Percentiles rank a stretch among this genome's conserved stretches.
phyloP scores from a whole-genome alignment of 2,113 vertebrate genomes.

The Ovibos moschatus region DNA sequence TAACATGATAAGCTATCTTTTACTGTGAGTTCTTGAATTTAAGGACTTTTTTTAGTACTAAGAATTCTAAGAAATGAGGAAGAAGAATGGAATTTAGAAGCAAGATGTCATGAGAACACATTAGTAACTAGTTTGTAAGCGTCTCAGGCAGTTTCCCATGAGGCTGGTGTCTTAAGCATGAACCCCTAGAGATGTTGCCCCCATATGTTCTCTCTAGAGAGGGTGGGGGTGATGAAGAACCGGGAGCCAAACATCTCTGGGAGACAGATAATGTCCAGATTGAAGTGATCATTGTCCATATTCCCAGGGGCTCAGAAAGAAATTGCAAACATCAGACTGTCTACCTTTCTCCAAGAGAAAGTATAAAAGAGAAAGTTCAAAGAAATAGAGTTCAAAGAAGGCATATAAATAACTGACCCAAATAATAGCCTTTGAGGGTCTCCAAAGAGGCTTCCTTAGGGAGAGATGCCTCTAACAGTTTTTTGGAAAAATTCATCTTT shows the following conservation, averaged over 20 bases:
- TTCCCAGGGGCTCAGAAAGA: constrained; percentile 27
- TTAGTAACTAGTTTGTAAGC: not conserved
- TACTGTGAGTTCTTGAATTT: not conserved
- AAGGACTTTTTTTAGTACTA: not conserved
- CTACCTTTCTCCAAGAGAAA: not conserved
- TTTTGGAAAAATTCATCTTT: constrained; percentile 43
- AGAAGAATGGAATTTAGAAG: constrained; percentile 1
- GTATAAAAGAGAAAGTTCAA: not conserved
- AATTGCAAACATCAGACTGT: not conserved
- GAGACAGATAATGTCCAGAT: constrained; percentile 13
- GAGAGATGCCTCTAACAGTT: not conserved
- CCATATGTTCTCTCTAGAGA: not conserved
- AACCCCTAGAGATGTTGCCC: not conserved
- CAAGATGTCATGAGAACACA: not conserved
- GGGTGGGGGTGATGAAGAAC: not conserved
- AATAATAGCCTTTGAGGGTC: not conserved
- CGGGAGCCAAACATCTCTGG: not conserved
- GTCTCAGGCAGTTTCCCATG: not conserved
- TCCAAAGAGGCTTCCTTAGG: not conserved
- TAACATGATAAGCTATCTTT: not conserved
- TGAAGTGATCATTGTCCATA: not conserved
- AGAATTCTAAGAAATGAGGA: not conserved
- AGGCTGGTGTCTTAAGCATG: not conserved
- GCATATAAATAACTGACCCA: not conserved
- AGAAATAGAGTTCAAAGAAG: not conserved